phyloP scores from a whole-genome alignment of 2,888 invertebrate genomes.

The Drosophila conformis region DNA sequence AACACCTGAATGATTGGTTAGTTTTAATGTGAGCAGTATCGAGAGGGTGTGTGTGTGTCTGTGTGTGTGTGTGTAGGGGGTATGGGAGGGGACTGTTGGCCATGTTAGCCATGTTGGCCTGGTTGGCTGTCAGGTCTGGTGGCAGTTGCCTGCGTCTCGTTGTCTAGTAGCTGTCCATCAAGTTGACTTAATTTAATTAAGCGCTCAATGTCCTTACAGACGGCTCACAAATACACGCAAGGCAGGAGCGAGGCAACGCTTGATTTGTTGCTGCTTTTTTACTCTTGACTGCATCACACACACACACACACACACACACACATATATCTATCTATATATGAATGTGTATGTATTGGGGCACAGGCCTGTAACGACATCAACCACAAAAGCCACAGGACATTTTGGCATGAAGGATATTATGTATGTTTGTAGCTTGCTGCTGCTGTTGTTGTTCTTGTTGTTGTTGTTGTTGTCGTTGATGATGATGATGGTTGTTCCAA shows the following conservation, averaged over 20 bases:
- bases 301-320: slow-evolving; percentile 32
- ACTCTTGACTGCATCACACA: slow-evolving; percentile 74
- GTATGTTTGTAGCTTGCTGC: slow-evolving; percentile 30
- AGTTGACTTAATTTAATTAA: slow-evolving; percentile 77
- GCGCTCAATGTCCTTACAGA: slow-evolving; percentile 77
- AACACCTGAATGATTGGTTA: slow-evolving; percentile 69
- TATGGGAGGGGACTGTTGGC: background rate
- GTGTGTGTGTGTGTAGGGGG: background rate
- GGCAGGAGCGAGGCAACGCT: slow-evolving; percentile 57
- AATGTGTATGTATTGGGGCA: slow-evolving; percentile 16
- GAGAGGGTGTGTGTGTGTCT: background rate
- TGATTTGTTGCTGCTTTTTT: slow-evolving; percentile 76
- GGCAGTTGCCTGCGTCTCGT: slow-evolving; percentile 43
- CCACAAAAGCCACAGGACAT: slow-evolving; percentile 79
- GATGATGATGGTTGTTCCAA: slow-evolving; percentile 38
- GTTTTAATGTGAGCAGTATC: slow-evolving; percentile 13
- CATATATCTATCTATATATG: slow-evolving; percentile 8
- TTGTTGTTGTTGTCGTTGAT: slow-evolving; percentile 11
- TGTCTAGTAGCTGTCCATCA: slow-evolving; percentile 81
- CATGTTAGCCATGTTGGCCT: background rate
- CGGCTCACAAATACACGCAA: slow-evolving; percentile 41
- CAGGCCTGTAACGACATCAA: slow-evolving; percentile 64
- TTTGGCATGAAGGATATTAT: slow-evolving; percentile 75
- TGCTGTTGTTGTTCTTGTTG: slow-evolving; percentile 16
- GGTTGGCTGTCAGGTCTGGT: slow-evolving; percentile 27